Percentiles rank a stretch among this genome's conserved stretches.
Evolutionary conservation across 2,797 vertebrate species (phyloP).

Genomic region (Bufotes viridis): DNA sequence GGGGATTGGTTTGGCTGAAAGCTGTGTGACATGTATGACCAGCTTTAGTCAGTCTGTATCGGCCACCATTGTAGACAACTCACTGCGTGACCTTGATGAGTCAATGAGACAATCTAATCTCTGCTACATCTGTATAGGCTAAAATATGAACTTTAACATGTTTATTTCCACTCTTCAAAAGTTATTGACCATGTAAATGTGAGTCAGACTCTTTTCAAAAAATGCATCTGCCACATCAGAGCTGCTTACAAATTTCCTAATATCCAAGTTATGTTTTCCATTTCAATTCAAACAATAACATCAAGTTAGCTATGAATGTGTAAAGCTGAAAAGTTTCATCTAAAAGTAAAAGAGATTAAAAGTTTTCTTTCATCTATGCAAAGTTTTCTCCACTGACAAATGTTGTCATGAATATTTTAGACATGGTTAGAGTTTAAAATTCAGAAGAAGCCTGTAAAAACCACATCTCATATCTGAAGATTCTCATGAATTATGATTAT

Average conservation of each 20-base stretch:
- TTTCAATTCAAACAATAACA: neutral
- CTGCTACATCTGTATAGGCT: neutral
- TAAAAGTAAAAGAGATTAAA: conserved; percentile 10
- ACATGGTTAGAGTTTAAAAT: conserved; percentile 32
- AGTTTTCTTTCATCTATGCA: conserved; percentile 22
- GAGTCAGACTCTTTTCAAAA: neutral
- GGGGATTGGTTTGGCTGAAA: too few relatives aligned
- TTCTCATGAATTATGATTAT: conserved; percentile 54
- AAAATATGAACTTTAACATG: neutral
- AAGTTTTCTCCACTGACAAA: conserved; percentile 21
- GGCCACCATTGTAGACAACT: neutral
- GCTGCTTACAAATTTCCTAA: neutral
- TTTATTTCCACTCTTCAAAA: neutral
- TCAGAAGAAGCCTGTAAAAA: conserved; percentile 41
- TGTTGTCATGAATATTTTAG: conserved; percentile 55
- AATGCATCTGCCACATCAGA: neutral
- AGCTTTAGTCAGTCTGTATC: too few relatives aligned
- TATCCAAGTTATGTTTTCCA: neutral
- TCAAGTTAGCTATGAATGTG: neutral
- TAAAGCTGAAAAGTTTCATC: conserved; percentile 23
- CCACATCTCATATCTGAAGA: conserved; percentile 36
- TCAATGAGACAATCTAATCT: neutral
- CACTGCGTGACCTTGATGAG: too few relatives aligned
- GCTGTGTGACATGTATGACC: too few relatives aligned
- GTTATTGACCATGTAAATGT: neutral